Conservation (phyloP, 2,113 vertebrate species). For the Oenanthe melanoleuca region DNA sequence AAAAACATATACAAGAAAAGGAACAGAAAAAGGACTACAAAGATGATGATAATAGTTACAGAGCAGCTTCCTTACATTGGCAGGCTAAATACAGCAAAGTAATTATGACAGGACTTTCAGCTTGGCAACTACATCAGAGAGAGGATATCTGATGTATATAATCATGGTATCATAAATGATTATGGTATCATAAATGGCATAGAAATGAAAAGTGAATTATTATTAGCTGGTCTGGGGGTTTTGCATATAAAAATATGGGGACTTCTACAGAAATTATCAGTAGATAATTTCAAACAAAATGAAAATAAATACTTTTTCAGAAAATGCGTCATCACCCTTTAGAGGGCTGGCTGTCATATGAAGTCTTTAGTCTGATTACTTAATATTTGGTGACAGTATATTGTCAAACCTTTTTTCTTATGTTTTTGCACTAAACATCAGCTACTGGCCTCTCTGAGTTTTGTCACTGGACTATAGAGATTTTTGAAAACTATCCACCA, state of each 20-base stretch:
- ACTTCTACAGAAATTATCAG: background rate
- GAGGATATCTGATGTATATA: too few species aligned
- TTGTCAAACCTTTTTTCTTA: background rate
- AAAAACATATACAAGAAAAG: background rate
- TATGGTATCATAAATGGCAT: background rate
- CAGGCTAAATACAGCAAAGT: background rate
- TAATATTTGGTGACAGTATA: background rate
- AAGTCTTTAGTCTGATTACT: background rate
- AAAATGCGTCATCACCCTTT: background rate
- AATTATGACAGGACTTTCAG: background rate
- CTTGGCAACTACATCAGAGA: background rate
- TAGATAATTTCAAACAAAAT: background rate
- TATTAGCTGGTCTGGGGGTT: background rate
- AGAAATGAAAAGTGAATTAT: background rate
- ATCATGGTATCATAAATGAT: background rate
- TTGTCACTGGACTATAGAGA: background rate
- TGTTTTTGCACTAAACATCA: background rate
- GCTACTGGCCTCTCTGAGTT: background rate
- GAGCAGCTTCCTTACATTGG: background rate
- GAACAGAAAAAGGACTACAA: background rate
- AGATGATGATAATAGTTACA: background rate
- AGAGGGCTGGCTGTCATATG: background rate
- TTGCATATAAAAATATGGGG: background rate
- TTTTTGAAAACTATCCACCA: background rate
- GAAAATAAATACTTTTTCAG: background rate